A percentile compares a stretch with the other conserved stretches of the same genome.
Evolutionary conservation across 2,113 vertebrate genomes (phyloP).

Genomic region (Conger conger): DNA sequence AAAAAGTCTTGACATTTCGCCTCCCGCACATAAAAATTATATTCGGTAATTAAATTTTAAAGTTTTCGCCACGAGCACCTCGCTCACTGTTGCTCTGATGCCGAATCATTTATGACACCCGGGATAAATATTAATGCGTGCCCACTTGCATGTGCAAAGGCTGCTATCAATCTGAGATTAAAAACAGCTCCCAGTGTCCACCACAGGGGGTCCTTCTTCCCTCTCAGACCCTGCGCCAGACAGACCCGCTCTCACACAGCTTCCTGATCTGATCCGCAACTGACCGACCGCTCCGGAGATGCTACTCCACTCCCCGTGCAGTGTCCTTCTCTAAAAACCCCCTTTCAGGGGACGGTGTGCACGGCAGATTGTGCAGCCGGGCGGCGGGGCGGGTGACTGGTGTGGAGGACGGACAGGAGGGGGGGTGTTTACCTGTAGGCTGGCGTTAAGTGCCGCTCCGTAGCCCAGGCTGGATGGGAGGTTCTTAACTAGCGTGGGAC

Average conservation of each 20-base stretch:
- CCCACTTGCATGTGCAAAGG: conserved; percentile 89
- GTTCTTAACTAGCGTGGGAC: conserved; percentile 98
- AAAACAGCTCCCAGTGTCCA: conserved; percentile 75
- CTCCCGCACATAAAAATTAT: conserved; percentile 96
- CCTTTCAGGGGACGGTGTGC: background rate
- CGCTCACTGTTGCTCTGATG: conserved; percentile 84
- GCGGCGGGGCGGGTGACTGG: no score
- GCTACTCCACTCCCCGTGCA: background rate
- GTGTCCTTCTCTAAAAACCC: background rate
- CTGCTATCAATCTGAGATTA: conserved; percentile 86
- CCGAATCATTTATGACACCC: conserved; percentile 99
- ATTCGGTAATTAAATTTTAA: conserved; percentile 97
- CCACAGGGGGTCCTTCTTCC: conserved; percentile 92
- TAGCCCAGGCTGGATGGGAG: conserved; percentile 97
- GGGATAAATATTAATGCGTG: conserved; percentile 99
- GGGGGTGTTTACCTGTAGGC: conserved; percentile 84
- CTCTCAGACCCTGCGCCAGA: conserved; percentile 76
- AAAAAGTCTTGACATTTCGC: conserved; percentile 91
- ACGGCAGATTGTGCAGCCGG: background rate
- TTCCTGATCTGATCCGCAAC: background rate
- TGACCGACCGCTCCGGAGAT: background rate
- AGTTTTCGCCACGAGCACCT: conserved; percentile 95
- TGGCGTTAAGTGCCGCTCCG: conserved; percentile 96
- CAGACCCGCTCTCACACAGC: conserved; percentile 1
- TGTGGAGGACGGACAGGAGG: background rate